phyloP scores from a whole-genome alignment of 2,797 vertebrate genomes.

The Pogoniulus pusillus region DNA sequence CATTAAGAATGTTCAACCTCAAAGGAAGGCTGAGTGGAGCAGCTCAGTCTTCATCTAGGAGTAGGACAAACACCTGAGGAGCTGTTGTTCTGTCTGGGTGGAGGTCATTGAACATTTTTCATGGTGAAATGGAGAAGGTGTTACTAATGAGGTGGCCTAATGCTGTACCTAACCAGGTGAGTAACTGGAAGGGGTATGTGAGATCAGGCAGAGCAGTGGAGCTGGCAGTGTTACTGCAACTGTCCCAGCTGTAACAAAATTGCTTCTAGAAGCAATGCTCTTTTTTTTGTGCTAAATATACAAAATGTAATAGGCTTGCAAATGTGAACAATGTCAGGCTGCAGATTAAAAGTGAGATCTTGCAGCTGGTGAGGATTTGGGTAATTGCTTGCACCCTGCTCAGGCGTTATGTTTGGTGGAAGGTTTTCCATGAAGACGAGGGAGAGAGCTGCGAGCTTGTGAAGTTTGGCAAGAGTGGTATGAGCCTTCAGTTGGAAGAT shows the following conservation, averaged over 20 bases:
- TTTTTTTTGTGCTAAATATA: background rate
- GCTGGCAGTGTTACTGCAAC: background rate
- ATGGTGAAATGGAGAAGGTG: background rate
- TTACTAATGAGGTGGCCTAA: background rate
- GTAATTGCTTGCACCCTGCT: background rate
- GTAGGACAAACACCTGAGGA: background rate
- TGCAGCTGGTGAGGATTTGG: slow-evolving; percentile 7
- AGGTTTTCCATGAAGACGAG: background rate
- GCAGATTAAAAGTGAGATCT: slow-evolving; percentile 11
- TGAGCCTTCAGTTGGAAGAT: background rate
- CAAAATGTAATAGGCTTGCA: background rate
- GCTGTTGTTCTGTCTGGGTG: background rate
- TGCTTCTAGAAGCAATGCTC: background rate
- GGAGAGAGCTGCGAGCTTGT: background rate
- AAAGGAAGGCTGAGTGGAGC: background rate
- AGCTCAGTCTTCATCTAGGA: background rate
- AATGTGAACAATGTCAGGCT: background rate
- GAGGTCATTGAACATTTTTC: background rate
- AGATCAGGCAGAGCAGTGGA: background rate
- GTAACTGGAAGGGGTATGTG: background rate
- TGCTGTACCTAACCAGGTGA: background rate
- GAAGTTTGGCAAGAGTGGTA: background rate
- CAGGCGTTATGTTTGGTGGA: background rate
- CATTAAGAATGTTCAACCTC: background rate
- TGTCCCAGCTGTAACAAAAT: background rate